Conservation (phyloP, 2,113 vertebrate species). For the Zosterops pallidus region DNA sequence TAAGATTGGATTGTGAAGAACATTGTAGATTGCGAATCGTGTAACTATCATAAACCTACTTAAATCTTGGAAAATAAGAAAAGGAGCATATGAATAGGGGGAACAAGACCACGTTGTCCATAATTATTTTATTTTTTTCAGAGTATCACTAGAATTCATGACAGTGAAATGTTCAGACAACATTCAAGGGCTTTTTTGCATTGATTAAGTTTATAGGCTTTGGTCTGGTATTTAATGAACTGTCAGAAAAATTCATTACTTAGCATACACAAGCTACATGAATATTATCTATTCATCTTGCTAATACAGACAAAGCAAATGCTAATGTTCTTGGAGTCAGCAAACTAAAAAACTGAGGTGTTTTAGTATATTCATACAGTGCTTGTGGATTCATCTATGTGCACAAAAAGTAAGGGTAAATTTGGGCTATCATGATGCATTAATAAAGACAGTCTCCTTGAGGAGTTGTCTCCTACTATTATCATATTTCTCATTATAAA, state of each 20-base stretch:
- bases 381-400: not conserved
- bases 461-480: not conserved
- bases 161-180: not conserved
- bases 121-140: not conserved
- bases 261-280: not conserved
- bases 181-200: not conserved
- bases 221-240: conserved; percentile 2
- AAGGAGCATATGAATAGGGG: not conserved
- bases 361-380: not conserved
- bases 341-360: not conserved
- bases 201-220: conserved; percentile 7
- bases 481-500: not conserved
- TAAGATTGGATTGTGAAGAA: not conserved
- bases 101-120: not conserved
- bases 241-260: not conserved
- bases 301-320: not conserved
- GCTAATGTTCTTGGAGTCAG: not conserved
- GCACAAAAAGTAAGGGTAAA: not conserved
- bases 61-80: not conserved
- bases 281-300: not conserved
- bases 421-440: not conserved
- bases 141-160: not conserved
- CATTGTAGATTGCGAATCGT: not conserved
- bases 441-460: not conserved
- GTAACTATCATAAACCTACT: not conserved